A percentile compares a stretch with the other conserved stretches of the same genome.
Evolutionary conservation across 1,140 invertebrate genomes (phyloP).

Genomic region (Trichonephila clavipes): DNA sequence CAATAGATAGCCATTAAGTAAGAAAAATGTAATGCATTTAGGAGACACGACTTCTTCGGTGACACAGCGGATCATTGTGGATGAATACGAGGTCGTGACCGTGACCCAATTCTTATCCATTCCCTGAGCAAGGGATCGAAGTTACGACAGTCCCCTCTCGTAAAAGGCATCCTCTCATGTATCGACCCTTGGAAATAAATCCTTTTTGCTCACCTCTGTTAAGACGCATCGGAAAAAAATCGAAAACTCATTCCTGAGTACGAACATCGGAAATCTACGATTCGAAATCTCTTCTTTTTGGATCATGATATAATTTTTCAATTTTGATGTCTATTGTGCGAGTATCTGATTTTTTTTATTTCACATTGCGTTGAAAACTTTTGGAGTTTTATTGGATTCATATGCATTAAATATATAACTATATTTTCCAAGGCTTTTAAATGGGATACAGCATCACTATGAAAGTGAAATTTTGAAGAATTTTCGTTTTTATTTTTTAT

Average conservation of each 20-base stretch:
- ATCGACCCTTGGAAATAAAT: conserved; percentile 26
- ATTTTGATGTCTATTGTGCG: not conserved
- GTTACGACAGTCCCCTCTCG: conserved; percentile 1
- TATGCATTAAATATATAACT: no score
- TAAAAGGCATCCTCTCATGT: conserved; percentile 1
- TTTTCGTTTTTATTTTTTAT: no score
- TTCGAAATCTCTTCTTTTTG: not conserved
- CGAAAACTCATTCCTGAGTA: not conserved
- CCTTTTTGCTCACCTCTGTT: not conserved
- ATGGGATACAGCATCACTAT: no score
- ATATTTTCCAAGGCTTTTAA: no score
- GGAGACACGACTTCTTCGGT: conserved; percentile 2
- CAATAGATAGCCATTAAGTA: not conserved
- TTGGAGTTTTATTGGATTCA: no score
- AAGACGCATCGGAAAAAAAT: not conserved
- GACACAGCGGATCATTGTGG: not conserved
- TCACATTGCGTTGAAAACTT: no score
- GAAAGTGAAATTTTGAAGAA: no score
- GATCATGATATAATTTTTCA: not conserved
- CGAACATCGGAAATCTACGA: not conserved
- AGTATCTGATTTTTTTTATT: not conserved
- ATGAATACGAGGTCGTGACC: conserved; percentile 50
- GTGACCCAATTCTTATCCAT: conserved; percentile 62
- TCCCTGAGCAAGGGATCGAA: conserved; percentile 22
- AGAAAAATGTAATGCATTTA: not conserved